Evolutionary conservation across 2,113 vertebrate genomes (phyloP).

Genomic region (Larimichthys polyactis): DNA sequence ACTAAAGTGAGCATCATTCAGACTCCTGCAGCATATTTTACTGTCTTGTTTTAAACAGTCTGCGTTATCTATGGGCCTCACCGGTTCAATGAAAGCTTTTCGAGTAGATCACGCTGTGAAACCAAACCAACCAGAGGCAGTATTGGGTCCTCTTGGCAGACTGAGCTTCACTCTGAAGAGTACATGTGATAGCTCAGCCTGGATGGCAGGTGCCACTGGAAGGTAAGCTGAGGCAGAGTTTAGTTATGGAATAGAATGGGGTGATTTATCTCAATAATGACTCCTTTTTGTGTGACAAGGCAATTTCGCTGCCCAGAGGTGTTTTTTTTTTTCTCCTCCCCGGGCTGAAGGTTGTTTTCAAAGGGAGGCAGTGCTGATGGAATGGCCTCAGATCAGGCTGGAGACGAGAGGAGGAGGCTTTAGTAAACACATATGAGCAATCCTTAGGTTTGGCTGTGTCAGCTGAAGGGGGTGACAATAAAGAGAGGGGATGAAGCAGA

Average conservation of each 20-base stretch:
- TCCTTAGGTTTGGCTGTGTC: conserved; percentile 61
- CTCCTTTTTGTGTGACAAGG: conserved; percentile 81
- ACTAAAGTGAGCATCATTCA: neutral
- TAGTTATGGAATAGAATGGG: conserved; percentile 78
- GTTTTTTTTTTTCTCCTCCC: conserved; percentile 48
- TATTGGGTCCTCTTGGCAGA: conserved; percentile 26
- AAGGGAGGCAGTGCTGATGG: conserved; percentile 54
- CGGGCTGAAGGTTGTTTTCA: conserved; percentile 64
- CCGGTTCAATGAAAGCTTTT: neutral
- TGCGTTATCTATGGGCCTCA: conserved; percentile 7
- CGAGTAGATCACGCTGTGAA: conserved; percentile 23
- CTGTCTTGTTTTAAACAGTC: conserved; percentile 28
- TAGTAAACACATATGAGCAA: conserved; percentile 62
- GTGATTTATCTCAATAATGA: conserved; percentile 84
- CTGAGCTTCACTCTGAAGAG: conserved; percentile 14
- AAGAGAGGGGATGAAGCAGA: conserved; percentile 51
- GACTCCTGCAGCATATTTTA: conserved; percentile 11
- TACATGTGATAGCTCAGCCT: conserved; percentile 42
- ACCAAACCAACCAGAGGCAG: conserved; percentile 40
- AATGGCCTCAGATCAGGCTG: conserved; percentile 56
- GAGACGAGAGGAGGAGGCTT: conserved; percentile 46
- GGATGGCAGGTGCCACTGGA: conserved; percentile 68
- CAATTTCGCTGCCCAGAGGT: conserved; percentile 78
- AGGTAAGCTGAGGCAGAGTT: conserved; percentile 59
- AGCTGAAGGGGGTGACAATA: conserved; percentile 61